Evolutionary conservation across 2,888 invertebrate genomes (phyloP).

Genomic region (Chrysina gloriosa): DNA sequence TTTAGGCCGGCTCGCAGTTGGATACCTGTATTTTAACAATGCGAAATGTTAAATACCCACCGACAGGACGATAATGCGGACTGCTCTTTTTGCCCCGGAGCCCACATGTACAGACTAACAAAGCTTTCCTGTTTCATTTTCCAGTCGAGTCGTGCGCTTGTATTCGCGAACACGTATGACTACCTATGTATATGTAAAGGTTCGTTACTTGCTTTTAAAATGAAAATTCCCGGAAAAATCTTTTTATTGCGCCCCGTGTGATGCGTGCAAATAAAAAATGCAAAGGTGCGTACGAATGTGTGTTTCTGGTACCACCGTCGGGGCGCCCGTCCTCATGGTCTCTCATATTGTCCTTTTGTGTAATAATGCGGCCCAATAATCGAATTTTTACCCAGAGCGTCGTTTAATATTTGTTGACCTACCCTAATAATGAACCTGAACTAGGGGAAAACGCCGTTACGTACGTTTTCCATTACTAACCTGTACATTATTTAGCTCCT

Average conservation of each 20-base stretch:
- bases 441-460: conserved; percentile 37
- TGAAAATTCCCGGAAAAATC: conserved; percentile 62
- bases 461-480: conserved; percentile 36
- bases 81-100: conserved; percentile 55
- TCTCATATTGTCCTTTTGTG: conserved; percentile 36
- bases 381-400: conserved; percentile 46
- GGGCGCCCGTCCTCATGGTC: conserved; percentile 28
- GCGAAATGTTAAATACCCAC: conserved; percentile 48
- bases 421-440: conserved; percentile 39
- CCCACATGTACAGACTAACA: conserved; percentile 55
- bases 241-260: conserved; percentile 52
- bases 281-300: conserved; percentile 42
- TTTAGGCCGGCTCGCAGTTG: conserved; percentile 1
- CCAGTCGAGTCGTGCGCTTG: conserved; percentile 51
- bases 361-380: conserved; percentile 44
- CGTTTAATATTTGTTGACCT: conserved; percentile 39
- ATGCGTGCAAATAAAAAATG: conserved; percentile 38
- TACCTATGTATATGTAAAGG: conserved; percentile 43
- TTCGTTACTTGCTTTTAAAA: conserved; percentile 57
- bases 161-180: conserved; percentile 32
- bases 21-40: conserved; percentile 25
- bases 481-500: conserved; percentile 32
- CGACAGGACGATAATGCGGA: conserved; percentile 47
- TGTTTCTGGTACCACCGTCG: conserved; percentile 40
- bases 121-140: conserved; percentile 60